phyloP scores from a whole-genome alignment of 2,888 invertebrate species.

The Tetragnatha montana region DNA sequence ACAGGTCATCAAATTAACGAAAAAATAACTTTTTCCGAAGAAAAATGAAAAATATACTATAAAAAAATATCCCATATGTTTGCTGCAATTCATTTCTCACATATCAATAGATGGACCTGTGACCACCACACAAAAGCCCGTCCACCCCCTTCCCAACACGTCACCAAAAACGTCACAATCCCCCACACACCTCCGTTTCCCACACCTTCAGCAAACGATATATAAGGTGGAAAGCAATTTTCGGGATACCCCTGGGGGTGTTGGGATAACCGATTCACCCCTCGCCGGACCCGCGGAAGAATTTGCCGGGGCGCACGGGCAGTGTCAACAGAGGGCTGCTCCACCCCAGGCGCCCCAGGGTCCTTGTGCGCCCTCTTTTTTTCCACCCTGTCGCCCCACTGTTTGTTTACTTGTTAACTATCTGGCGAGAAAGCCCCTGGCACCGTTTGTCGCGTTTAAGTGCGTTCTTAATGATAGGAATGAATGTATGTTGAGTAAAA shows the following conservation, averaged over 20 bases:
- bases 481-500: not conserved
- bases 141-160: not conserved
- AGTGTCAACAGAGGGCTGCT: slow-evolving; percentile 65
- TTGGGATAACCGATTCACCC: slow-evolving; percentile 67
- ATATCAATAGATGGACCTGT: not conserved
- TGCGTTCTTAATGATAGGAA: slow-evolving; percentile 29
- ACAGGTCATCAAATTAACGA: too few relatives aligned
- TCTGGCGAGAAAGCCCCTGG: slow-evolving; percentile 10
- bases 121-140: not conserved
- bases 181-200: not conserved
- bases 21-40: too few relatives aligned
- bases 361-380: slow-evolving; percentile 11
- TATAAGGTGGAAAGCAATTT: slow-evolving; percentile 59
- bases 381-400: not conserved
- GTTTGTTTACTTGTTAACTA: slow-evolving; percentile 63
- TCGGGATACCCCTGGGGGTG: slow-evolving; percentile 60
- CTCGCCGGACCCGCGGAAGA: slow-evolving; percentile 58
- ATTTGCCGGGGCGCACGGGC: slow-evolving; percentile 59
- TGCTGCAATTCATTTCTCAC: not conserved
- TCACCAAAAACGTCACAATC: slow-evolving; percentile 42
- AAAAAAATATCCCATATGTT: not conserved
- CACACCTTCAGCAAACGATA: slow-evolving; percentile 62
- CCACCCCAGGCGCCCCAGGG: slow-evolving; percentile 7
- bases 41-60: too few relatives aligned
- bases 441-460: slow-evolving; percentile 22